Percentiles rank a stretch among this genome's conserved stretches.
Evolutionary conservation across 2,888 invertebrate species (phyloP).

Genomic region (Calameuta pallipes): DNA sequence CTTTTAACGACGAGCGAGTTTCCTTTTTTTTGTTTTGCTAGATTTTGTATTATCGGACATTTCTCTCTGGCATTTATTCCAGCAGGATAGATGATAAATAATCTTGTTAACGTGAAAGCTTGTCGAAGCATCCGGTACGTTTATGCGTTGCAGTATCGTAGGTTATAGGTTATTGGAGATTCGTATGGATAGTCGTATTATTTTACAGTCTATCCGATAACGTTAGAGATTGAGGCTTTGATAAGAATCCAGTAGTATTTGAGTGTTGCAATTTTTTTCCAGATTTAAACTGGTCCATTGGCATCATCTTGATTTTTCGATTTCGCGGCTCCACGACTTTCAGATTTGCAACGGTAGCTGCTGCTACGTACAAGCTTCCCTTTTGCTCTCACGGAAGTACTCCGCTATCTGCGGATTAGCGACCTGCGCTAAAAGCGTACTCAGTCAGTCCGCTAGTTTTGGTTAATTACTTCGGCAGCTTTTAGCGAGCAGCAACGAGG

Average conservation of each 20-base stretch:
- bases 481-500: conserved; percentile 2
- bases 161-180: neutral
- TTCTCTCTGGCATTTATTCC: neutral
- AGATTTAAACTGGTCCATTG: neutral
- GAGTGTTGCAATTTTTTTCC: neutral
- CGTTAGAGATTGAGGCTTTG: neutral
- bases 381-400: neutral
- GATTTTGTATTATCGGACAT: neutral
- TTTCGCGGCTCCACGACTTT: neutral
- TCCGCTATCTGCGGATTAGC: conserved; percentile 30
- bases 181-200: neutral
- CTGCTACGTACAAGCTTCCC: neutral
- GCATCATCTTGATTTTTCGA: neutral
- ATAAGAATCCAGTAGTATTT: neutral
- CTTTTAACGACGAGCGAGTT: neutral
- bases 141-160: neutral
- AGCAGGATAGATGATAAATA: neutral
- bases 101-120: neutral
- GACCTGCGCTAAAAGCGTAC: conserved; percentile 29
- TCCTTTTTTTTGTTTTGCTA: neutral
- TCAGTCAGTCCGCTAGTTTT: conserved; percentile 27
- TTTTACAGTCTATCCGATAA: neutral
- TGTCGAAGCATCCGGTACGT: neutral
- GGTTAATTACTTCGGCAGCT: conserved; percentile 30
- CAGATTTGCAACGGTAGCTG: neutral